These are phyloP conservation scores for Cyclina sinensis DNA, from an alignment of 1,140 invertebrate species.

Conservation along the genomic window DNA sequence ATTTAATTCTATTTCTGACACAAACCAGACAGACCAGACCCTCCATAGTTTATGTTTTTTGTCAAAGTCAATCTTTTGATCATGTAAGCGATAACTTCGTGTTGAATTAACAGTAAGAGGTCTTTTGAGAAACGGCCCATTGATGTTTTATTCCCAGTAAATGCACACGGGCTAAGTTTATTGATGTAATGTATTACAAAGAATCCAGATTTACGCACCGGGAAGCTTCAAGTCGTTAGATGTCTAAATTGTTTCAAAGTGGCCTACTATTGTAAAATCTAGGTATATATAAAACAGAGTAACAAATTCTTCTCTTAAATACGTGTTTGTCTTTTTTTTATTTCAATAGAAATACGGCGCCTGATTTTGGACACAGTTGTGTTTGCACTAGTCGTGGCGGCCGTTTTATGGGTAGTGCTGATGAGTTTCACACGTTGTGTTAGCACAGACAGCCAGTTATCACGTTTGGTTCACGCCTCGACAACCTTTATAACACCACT, in stretches of 20 bases:
- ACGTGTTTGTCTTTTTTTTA: no score
- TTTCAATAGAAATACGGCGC: no score
- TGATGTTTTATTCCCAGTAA: constrained; percentile 62
- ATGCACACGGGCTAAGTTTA: constrained; percentile 48
- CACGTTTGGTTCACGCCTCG: neutral
- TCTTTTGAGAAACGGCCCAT: constrained; percentile 47
- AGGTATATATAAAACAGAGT: no score
- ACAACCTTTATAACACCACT: constrained; percentile 20
- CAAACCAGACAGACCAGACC: constrained; percentile 48
- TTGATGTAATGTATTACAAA: constrained; percentile 59
- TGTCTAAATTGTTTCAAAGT: neutral
- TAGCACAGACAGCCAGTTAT: neutral
- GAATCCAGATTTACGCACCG: constrained; percentile 38
- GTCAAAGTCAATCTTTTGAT: constrained; percentile 61
- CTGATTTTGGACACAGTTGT: no score
- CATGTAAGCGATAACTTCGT: constrained; percentile 67
- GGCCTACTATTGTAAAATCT: neutral
- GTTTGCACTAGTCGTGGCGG: neutral
- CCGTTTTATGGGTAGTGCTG: neutral
- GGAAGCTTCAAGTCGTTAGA: constrained; percentile 48
- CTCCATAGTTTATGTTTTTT: constrained; percentile 66
- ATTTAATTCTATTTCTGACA: constrained; percentile 64
- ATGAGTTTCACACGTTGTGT: neutral
- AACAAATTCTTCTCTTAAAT: no score
- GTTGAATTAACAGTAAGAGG: constrained; percentile 66